Conservation (phyloP, 1,140 invertebrate genomes). For the Planococcus citri region DNA sequence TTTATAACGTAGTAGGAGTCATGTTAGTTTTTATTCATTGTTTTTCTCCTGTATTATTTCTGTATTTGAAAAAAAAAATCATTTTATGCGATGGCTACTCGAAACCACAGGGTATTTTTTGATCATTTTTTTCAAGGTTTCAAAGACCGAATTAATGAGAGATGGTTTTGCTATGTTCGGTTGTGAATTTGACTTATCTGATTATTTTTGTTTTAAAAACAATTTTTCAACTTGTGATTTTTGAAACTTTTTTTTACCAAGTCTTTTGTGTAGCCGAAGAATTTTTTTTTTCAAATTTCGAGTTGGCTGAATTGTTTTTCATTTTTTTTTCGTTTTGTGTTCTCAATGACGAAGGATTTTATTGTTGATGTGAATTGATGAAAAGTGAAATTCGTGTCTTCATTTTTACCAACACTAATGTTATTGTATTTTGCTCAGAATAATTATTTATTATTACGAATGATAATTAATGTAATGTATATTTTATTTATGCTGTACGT, state of each 20-base stretch:
- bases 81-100: no score
- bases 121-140: no score
- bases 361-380: background rate
- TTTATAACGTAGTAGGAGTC: no score
- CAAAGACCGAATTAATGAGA: no score
- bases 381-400: slow-evolving; percentile 1
- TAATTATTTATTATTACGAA: slow-evolving; percentile 5
- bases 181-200: background rate
- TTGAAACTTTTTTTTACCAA: no score
- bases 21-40: no score
- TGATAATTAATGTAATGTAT: slow-evolving; percentile 11
- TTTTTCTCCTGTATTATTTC: no score
- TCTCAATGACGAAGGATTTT: background rate
- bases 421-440: slow-evolving; percentile 17
- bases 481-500: slow-evolving; percentile 10
- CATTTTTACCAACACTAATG: slow-evolving; percentile 15
- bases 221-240: no score
- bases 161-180: background rate
- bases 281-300: background rate
- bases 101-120: no score
- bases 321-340: no score
- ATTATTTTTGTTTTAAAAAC: background rate
- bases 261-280: background rate
- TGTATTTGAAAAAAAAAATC: no score
- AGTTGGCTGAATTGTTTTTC: background rate